A percentile compares a stretch with the other conserved stretches of the same genome.
Evolutionary conservation across 1,140 invertebrate species (phyloP).

Genomic region (Pteromalus puparum): DNA sequence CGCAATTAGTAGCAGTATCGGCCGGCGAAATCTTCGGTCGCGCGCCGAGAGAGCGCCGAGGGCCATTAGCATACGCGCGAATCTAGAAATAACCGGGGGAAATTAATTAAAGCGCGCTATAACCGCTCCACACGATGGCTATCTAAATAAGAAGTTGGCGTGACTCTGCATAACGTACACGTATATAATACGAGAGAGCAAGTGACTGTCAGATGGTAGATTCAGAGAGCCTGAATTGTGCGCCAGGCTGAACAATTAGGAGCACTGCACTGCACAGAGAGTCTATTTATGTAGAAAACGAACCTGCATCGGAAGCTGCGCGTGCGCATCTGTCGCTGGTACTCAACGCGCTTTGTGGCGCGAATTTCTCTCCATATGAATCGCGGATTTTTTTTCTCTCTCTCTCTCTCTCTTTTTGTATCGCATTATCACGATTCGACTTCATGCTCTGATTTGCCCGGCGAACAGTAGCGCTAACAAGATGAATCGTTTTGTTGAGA

Average conservation of each 20-base stretch:
- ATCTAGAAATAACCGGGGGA: conserved; percentile 48
- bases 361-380: neutral
- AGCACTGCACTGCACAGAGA: neutral
- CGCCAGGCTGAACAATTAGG: conserved; percentile 42
- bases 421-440: too few relatives aligned
- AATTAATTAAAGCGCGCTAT: conserved; percentile 59
- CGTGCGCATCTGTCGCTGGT: conserved; percentile 47
- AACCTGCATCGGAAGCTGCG: neutral
- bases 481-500: conserved; percentile 18
- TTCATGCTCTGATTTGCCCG: conserved; percentile 9
- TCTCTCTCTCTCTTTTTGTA: neutral
- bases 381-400: neutral
- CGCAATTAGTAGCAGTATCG: conserved; percentile 58
- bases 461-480: neutral
- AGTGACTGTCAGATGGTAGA: conserved; percentile 29
- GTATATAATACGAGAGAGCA: neutral
- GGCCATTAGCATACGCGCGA: conserved; percentile 57
- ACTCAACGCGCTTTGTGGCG: conserved; percentile 43
- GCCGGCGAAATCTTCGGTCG: conserved; percentile 49
- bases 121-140: conserved; percentile 53
- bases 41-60: neutral
- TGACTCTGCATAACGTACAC: conserved; percentile 54
- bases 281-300: neutral
- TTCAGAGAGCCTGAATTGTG: conserved; percentile 29
- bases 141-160: conserved; percentile 64